Evolutionary conservation across 2,888 invertebrate species (phyloP), one percentile per base, ranked within the genome.

Genomic region (Amphipyra tragopoginis): DNA sequence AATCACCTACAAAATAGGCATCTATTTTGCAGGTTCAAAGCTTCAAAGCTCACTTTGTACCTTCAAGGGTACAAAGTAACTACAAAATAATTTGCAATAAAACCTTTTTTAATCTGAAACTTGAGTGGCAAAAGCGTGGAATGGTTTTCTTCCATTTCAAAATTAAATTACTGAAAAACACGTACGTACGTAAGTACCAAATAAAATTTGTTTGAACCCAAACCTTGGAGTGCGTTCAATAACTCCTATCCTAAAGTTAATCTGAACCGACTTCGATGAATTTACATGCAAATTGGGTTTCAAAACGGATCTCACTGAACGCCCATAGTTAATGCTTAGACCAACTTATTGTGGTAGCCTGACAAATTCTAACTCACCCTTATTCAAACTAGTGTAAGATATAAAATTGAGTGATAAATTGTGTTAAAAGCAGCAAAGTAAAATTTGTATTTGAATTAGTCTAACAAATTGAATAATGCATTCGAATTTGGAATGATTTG

Each of bases 271-370:
- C 90, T 91, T 91, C 87, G 86, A 84, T 85, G 87, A 90, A 93
- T 93, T 93, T 92, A 90, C 92, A 93, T 93, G 90, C 89, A 93
- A 90, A 93, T 93, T 92, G 93, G 90, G 89, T 91, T 89, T 88
- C 85, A 81, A 84, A 91, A 88, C 88, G 87, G 90, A 91, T 90
- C 86, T 83, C 83, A 83, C 83, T 88, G 85, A 89, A 88, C 90
- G 85, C 84, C 86, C 87, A 86, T 90, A 89, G 90, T 90, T 87
- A 91, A 88, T 86, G 82, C 85, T 81, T 53, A 58, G 67, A 38
- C 85, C 74, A 84, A 78, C 45, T 79, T 72, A 69, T 52, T 47
- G 29, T 13, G 6, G 2, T 34, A 40, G 15, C 3, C 9, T 4
- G 15, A 26, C 8, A 64, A 50, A 49, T 13, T 38, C 33, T 36